These are phyloP conservation scores for Dynastes tityus DNA, from an alignment of 2,888 invertebrate species.

Conservation along the genomic window DNA sequence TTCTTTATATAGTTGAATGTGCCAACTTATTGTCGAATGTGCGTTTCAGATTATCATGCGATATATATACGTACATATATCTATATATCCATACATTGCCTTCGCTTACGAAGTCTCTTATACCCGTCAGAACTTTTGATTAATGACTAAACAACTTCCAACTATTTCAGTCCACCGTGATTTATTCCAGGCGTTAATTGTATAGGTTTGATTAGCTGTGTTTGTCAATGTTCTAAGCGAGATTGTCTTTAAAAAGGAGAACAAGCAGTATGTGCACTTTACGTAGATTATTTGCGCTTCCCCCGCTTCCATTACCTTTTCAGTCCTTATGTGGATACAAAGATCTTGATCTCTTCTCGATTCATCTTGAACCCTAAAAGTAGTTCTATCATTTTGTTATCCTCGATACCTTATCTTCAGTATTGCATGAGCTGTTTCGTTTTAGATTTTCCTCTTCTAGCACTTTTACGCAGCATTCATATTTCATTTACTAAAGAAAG, in stretches of 20 bases:
- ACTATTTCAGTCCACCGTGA: conserved; percentile 45
- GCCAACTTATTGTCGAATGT: conserved; percentile 13
- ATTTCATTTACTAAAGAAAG: no score
- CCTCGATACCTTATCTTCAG: no score
- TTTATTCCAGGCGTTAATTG: conserved; percentile 42
- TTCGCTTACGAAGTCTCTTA: conserved; percentile 33
- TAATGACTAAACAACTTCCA: conserved; percentile 34
- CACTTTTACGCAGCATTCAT: no score
- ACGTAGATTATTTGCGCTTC: no score
- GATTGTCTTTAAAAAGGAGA: neutral
- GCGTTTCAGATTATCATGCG: conserved; percentile 35
- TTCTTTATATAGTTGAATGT: neutral
- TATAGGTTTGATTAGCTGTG: conserved; percentile 43
- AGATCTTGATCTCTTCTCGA: no score
- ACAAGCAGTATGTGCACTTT: no score
- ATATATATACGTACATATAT: neutral
- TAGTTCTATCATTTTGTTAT: no score
- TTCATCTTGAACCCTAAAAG: no score
- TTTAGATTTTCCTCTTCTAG: no score
- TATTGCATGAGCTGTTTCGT: no score
- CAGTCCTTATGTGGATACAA: no score
- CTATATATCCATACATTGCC: neutral
- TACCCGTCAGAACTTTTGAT: conserved; percentile 43
- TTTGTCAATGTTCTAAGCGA: conserved; percentile 32
- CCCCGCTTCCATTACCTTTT: no score